Base-by-base conservation (phyloP, 2,113 vertebrate genomes). In the Pelecanus crispus region DNA sequence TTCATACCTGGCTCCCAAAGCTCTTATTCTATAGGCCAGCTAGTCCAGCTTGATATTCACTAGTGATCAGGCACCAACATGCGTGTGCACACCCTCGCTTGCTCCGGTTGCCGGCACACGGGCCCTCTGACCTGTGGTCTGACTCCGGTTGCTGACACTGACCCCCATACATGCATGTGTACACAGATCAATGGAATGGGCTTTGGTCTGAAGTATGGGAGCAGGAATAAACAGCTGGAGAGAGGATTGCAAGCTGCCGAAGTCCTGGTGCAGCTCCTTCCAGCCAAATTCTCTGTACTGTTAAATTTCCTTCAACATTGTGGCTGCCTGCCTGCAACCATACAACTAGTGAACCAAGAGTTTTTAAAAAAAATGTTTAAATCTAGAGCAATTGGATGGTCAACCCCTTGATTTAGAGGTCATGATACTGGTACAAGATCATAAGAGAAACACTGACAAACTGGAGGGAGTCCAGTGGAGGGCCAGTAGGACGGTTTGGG, bases 21-120 rank as follows among this genome's bases (percentile, higher is more conserved):
- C 11, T 81, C 58, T 91, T 53, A 10, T 53, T 77, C 58, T 77
- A 7, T 20, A 15, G 29, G 21, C 31, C 53, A 72, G 49, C 28
- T 50, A 63, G 49, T 34, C 36, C 42, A 72, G 8, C 38, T 59
- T 68, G 59, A 9, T 3, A 13, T 24, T 28, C 42, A 17, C 5
- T 5, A 10, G 59, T 32, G 71, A 18, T 40, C 50, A 44, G 32
- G 11, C 42, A 6, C 2, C 3, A 19, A 77, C 3, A 11, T 20
- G 7, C 3, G 19, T 13, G 32, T 21, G 17, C 45, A 42, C 0
- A 0, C 17, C 18, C 24, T 49, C 16, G 10, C 24, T 18, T 47
- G 15, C 38, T 78, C 59, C 2, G 3, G 17, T 20, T 81, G 17
- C 58, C 71, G 47, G 24, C 50, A 20, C 66, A 17, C 1, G 13